Base-by-base conservation (phyloP, 2,797 vertebrate genomes). In the Halcyon badia region DNA sequence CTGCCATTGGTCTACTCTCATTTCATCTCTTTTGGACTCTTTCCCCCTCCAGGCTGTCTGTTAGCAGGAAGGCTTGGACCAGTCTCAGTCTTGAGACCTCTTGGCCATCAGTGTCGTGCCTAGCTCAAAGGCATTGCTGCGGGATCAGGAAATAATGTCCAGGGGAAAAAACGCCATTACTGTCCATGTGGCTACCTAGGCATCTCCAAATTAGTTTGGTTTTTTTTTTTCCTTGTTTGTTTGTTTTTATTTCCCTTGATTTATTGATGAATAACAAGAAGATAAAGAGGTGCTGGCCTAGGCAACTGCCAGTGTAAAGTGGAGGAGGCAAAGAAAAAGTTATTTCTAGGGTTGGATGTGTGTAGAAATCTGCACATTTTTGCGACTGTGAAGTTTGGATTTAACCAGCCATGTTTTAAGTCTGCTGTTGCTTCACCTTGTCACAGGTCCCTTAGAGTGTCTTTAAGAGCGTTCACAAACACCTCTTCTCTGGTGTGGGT, bases 81-180 rank as follows among this genome's bases (percentile, higher is more conserved):
- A 10, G 6, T 5, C 8, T 52, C 41, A 41, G 5, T 82, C 37
- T 39, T 39, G 37, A 39, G 37, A 39, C 37, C 24, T 68, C 17
- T 26, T 31, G 33, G 16, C 20, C 11, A 18, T 41, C 30, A 25
- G n/a, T 0, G 0, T 11, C 17, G 9, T 73, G 12, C 20, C 17
- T 41, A 8, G 3, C 35, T 78, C 30, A 75, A 49, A 69, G 31
- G 5, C 14, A 6, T 73, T 72, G 35, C 30, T 60, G 44, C 11
- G 9, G 16, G 39, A 14, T 56, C 35, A 78, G 61, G 30, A 86
- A 51, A 51, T 51, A 31, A 60, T 12, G 5, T 54, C 39, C 39
- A 48, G 16, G 28, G 8, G 9, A n/a, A 49, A 41, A 31, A 48
- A 73, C 31, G 0, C 5, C 9, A n/a, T 41, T 78, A 33, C 5